Percentiles rank a stretch among this genome's conserved stretches.
phyloP scores from a whole-genome alignment of 1,140 invertebrate species.

The Solenopsis invicta region DNA sequence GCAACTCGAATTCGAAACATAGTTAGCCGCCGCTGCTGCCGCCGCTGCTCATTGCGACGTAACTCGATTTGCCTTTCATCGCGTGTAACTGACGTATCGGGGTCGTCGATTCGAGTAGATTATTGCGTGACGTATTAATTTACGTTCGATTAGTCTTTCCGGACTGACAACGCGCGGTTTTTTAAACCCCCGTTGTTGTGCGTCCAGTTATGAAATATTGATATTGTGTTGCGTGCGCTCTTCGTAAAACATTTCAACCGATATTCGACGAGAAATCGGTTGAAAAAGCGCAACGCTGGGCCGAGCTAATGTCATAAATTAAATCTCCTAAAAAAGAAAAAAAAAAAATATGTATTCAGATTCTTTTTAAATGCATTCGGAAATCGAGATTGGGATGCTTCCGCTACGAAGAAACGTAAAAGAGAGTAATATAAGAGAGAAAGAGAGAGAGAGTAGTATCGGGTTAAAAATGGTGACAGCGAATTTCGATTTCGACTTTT shows the following conservation, averaged over 20 bases:
- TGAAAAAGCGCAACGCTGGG: not conserved
- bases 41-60: slow-evolving; percentile 55
- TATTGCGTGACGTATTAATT: slow-evolving; percentile 52
- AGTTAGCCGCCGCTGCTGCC: slow-evolving; percentile 39
- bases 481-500: slow-evolving; percentile 45
- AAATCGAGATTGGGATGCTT: not conserved
- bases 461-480: slow-evolving; percentile 2
- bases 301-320: slow-evolving; percentile 26
- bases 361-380: not conserved
- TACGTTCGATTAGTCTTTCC: slow-evolving; percentile 54
- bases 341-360: not conserved
- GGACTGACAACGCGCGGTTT: slow-evolving; percentile 14
- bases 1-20: slow-evolving; percentile 62
- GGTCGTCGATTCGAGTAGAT: slow-evolving; percentile 60
- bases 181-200: slow-evolving; percentile 4
- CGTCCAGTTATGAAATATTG: slow-evolving; percentile 6
- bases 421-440: not conserved
- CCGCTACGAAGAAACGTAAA: not conserved
- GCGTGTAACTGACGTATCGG: slow-evolving; percentile 61
- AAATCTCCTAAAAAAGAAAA: no score
- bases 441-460: not conserved
- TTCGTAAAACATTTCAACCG: not conserved
- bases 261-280: not conserved
- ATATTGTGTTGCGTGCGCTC: not conserved
- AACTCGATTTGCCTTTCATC: slow-evolving; percentile 60